These are phyloP conservation scores for Hipparchia semele DNA, from an alignment of 2,888 invertebrate species.

Conservation along the genomic window DNA sequence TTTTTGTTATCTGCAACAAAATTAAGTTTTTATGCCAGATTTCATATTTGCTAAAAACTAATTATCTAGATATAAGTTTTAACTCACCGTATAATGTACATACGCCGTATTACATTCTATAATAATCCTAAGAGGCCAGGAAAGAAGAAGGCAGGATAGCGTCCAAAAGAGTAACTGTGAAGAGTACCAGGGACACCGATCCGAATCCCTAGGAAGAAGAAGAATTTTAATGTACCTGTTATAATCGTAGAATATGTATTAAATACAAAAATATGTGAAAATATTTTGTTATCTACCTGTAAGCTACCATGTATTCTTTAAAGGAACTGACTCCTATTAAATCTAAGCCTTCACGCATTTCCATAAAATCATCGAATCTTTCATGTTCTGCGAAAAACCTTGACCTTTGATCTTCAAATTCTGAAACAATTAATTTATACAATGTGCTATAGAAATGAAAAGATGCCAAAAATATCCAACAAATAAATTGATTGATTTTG, in stretches of 20 bases:
- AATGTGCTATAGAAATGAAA: neutral
- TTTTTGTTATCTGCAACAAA: constrained; percentile 85
- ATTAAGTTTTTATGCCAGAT: neutral
- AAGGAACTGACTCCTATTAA: constrained; percentile 85
- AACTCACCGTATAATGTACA: constrained; percentile 88
- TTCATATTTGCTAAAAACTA: neutral
- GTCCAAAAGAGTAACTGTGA: constrained; percentile 90
- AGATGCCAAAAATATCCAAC: too few relatives aligned
- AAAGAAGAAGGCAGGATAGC: constrained; percentile 87
- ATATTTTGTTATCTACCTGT: constrained; percentile 60
- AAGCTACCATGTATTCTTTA: constrained; percentile 82
- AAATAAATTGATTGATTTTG: too few relatives aligned
- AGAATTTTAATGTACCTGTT: neutral
- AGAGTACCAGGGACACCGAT: constrained; percentile 85
- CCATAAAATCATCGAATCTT: constrained; percentile 92
- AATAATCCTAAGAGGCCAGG: constrained; percentile 92
- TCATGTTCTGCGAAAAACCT: constrained; percentile 92
- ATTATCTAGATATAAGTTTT: neutral
- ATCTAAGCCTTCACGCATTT: constrained; percentile 91
- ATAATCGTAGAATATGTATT: neutral
- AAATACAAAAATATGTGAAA: neutral
- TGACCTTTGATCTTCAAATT: constrained; percentile 91
- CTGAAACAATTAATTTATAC: constrained; percentile 60
- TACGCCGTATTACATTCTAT: constrained; percentile 92
- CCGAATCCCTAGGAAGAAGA: constrained; percentile 64